phyloP scores from a whole-genome alignment of 2,113 vertebrate genomes.

The Caracal caracal region DNA sequence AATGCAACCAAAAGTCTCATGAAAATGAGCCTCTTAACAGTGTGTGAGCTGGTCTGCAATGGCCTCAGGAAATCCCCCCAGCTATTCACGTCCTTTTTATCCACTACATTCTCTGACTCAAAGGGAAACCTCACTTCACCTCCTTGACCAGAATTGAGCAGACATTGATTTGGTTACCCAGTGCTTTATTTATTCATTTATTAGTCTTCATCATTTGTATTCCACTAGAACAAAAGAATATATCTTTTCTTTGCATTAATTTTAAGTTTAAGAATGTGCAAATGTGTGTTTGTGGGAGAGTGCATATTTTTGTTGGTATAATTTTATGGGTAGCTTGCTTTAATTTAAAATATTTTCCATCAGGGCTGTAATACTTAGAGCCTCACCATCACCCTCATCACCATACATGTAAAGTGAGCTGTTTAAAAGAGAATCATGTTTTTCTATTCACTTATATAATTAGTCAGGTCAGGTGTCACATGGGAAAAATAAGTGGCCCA shows the following conservation, averaged over 20 bases:
- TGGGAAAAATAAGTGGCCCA: conserved; percentile 63
- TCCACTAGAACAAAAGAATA: conserved; percentile 63
- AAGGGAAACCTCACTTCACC: conserved; percentile 84
- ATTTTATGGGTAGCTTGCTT: conserved; percentile 56
- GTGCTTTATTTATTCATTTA: conserved; percentile 74
- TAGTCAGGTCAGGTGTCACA: conserved; percentile 70
- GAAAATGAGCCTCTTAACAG: conserved; percentile 85
- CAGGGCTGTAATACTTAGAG: background rate
- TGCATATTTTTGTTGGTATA: conserved; percentile 61
- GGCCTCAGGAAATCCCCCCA: conserved; percentile 89
- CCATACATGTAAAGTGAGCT: conserved; percentile 43
- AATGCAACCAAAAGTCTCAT: conserved; percentile 83
- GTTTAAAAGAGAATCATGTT: conserved; percentile 73
- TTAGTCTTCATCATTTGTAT: conserved; percentile 75
- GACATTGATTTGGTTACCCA: conserved; percentile 59
- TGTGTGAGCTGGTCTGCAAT: conserved; percentile 83
- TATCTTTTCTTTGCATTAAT: conserved; percentile 69
- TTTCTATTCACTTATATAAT: conserved; percentile 70
- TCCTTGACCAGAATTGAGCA: conserved; percentile 83
- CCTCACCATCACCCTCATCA: background rate
- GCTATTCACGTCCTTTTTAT: conserved; percentile 87
- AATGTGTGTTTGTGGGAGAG: conserved; percentile 46
- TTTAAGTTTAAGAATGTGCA: conserved; percentile 68
- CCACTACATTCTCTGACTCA: conserved; percentile 84
- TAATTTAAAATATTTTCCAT: conserved; percentile 71